Base-by-base conservation (phyloP, 1,140 invertebrate species). In the Heliothis virescens region DNA sequence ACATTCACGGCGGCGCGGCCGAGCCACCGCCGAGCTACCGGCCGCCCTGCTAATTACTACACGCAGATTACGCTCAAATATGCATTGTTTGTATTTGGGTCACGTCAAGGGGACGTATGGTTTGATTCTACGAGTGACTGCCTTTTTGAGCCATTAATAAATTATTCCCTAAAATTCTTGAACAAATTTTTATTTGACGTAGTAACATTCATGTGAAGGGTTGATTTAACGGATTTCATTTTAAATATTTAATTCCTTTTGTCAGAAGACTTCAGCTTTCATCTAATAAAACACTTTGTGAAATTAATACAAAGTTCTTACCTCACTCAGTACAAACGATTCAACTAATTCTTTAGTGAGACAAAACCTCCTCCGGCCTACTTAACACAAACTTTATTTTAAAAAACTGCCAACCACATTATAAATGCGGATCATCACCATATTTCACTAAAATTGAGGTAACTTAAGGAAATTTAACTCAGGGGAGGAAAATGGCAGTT, bases 1-100 rank as follows among this genome's bases (percentile, higher is more conserved):
- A 94, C 91, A 93, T 93, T 91, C 85, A 73, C 76, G 26, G 15
- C 48, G 62, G 52, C 50, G 65, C 48, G n/a, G 57, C 65, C 21
- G 21, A 26, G 21, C 21, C 21, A 26, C 21, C 21, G 21, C 21
- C 21, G 21, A 26, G 59, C 53, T 48, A 21, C 75, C 73, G 41
- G 21, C 48, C 26, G 47, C 60, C 74, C 76, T 82, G 87, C 85
- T 91, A 91, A 92, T 92, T 90, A 88, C 85, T 76, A 83, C 82
- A 82, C 83, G 83, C 83, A 73, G 80, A 87, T 87, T 84, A 85
- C 83, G 77, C 79, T 83, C 67, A 85, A 89, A 89, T 88, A 86
- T 85, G 83, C 82, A 84, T 87, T 83, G 82, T 85, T 83, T 81
- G 69, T 72, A 86, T 84, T 73, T 83, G 65, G 86, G 85, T 83